Percentiles rank a stretch among this genome's conserved stretches.
phyloP scores from a whole-genome alignment of 2,113 vertebrate genomes.

The Indicator maculatus region DNA sequence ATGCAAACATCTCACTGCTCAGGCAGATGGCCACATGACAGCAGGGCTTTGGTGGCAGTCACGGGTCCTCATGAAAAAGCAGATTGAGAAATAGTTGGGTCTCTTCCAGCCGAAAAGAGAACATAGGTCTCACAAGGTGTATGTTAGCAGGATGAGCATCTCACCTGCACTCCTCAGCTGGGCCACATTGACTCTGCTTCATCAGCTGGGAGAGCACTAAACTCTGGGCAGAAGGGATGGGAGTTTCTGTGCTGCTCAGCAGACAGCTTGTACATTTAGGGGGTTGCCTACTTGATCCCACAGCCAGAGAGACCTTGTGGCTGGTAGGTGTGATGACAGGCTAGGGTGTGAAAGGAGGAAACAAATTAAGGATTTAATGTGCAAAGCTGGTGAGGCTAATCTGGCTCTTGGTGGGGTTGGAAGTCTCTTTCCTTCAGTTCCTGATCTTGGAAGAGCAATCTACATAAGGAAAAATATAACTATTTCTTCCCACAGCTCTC shows the following conservation, averaged over 20 bases:
- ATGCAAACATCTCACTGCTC: conserved; percentile 5
- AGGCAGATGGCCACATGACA: background rate
- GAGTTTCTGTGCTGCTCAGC: rapidly evolving
- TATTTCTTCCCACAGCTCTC: background rate
- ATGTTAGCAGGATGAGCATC: background rate
- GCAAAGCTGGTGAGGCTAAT: background rate
- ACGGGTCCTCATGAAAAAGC: background rate
- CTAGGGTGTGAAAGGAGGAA: background rate
- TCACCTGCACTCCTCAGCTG: background rate
- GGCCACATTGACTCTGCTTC: background rate
- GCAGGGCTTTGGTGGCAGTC: conserved; percentile 10
- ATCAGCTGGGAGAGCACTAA: background rate
- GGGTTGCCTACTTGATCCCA: rapidly evolving
- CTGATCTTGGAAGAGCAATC: background rate
- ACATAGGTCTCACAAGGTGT: background rate
- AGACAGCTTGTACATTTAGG: background rate
- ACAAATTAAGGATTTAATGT: background rate
- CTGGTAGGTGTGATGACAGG: background rate
- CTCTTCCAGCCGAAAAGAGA: background rate
- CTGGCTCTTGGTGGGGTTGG: background rate
- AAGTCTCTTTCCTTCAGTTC: background rate
- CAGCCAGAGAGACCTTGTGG: background rate
- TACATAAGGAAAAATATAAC: background rate
- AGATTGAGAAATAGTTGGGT: background rate
- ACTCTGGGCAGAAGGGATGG: background rate